Conservation (phyloP, 1,140 invertebrate genomes). For the Trypoxylus dichotomus region DNA sequence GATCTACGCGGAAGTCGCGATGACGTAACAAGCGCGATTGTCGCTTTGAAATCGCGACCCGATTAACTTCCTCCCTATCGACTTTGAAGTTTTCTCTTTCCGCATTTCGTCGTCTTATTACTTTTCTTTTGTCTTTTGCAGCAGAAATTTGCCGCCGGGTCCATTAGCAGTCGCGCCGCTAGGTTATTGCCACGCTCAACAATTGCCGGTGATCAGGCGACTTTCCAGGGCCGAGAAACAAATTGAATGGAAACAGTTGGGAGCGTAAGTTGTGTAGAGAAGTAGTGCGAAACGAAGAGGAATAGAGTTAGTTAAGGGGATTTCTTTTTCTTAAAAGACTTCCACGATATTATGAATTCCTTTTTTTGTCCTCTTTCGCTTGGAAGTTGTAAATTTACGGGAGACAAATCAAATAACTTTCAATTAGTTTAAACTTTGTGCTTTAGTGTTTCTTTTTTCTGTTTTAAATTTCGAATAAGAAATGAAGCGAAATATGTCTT, state of each 20-base stretch:
- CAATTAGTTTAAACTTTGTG: no score
- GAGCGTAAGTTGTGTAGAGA: constrained; percentile 51
- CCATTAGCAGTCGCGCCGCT: constrained; percentile 43
- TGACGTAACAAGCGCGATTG: not conserved
- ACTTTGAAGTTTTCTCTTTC: not conserved
- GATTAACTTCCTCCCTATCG: not conserved
- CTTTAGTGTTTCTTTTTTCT: no score
- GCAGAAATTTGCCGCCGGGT: constrained; percentile 38
- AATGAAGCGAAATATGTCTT: no score
- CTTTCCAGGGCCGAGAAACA: constrained; percentile 56
- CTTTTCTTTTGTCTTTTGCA: constrained; percentile 22
- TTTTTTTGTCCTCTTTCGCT: not conserved
- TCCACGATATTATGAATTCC: not conserved
- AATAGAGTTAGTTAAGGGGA: not conserved
- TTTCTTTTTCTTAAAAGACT: not conserved
- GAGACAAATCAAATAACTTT: no score
- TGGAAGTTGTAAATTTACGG: no score
- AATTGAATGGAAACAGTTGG: constrained; percentile 56
- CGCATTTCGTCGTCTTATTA: not conserved
- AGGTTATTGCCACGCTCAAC: constrained; percentile 40
- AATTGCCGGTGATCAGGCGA: constrained; percentile 48
- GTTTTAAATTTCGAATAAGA: no score
- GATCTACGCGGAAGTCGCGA: no score
- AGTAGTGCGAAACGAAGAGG: not conserved
- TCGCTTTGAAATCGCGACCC: not conserved